Conservation (phyloP, 2,888 invertebrate genomes). For the Machimus atricapillus region DNA sequence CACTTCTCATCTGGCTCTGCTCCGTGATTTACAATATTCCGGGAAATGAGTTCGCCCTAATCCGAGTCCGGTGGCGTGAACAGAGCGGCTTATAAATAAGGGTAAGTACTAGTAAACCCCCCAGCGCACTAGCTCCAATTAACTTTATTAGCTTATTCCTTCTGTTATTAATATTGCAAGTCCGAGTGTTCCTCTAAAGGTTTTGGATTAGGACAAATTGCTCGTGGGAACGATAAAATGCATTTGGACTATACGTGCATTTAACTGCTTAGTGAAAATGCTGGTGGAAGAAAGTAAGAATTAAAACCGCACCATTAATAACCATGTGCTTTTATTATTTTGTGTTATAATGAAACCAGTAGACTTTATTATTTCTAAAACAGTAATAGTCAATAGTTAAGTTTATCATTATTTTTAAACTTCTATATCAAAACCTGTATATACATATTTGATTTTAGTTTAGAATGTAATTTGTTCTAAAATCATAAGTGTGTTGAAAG, state of each 20-base stretch:
- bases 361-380: not conserved
- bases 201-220: not conserved
- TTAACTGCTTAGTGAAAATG: not conserved
- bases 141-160: not conserved
- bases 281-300: not conserved
- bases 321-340: not conserved
- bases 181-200: not conserved
- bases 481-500: too few species aligned
- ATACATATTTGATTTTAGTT: too few species aligned
- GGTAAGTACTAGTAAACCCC: not conserved
- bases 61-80: not conserved
- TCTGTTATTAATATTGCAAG: not conserved
- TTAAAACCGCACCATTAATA: not conserved
- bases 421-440: too few species aligned
- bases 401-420: too few species aligned
- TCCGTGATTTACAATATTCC: slow-evolving; percentile 10
- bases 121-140: not conserved
- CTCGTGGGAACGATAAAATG: not conserved
- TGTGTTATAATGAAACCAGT: not conserved
- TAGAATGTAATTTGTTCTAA: too few species aligned
- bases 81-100: not conserved
- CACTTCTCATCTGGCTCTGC: not conserved
- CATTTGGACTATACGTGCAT: not conserved
- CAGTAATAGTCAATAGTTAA: too few species aligned
- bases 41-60: not conserved